These are phyloP conservation scores for Himalopsyche tibetana DNA, from an alignment of 2,888 invertebrate species.

Conservation along the genomic window DNA sequence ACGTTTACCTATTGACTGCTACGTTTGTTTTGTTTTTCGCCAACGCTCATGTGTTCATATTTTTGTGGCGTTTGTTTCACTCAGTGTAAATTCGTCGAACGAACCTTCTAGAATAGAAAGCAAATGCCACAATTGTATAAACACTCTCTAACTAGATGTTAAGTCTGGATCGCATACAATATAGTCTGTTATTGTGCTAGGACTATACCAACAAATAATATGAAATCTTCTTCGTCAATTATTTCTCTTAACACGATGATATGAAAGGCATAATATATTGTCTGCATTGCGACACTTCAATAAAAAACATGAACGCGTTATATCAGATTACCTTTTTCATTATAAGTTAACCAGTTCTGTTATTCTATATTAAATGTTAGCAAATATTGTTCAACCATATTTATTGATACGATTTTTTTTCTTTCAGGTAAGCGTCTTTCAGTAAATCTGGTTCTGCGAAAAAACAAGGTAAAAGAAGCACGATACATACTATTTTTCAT, in stretches of 20 bases:
- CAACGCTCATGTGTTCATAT: neutral
- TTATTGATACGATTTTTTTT: neutral
- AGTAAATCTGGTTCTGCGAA: neutral
- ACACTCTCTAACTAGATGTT: neutral
- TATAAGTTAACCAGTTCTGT: no score
- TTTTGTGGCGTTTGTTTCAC: neutral
- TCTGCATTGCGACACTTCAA: no score
- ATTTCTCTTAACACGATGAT: no score
- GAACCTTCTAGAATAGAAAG: neutral
- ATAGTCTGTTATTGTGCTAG: neutral
- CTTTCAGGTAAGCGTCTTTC: slow-evolving; percentile 7
- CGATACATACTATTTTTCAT: no score
- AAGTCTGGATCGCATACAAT: neutral
- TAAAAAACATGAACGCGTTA: no score
- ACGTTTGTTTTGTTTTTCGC: no score
- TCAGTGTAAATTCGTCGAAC: neutral
- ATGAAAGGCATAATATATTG: no score
- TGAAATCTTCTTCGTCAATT: no score
- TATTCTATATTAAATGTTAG: no score
- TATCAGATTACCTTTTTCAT: no score
- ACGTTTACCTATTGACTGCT: no score
- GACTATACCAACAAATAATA: neutral
- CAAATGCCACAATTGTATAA: slow-evolving; percentile 11
- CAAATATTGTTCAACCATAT: no score
- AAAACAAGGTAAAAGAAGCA: neutral